phyloP scores from a whole-genome alignment of 1,140 invertebrate genomes.

The Nautilus pompilius region DNA sequence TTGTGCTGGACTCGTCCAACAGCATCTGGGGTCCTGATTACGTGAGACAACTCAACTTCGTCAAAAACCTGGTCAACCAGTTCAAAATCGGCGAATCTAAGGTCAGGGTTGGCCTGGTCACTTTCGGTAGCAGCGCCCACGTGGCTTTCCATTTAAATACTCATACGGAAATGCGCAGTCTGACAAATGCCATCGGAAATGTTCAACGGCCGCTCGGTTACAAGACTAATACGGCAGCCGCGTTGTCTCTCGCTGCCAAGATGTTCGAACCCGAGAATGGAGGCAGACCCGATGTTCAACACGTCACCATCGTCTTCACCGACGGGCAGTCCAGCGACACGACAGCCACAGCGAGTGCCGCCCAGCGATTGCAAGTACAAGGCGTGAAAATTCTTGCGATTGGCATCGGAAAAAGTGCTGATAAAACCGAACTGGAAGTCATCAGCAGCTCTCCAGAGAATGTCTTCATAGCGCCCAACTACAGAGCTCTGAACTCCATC shows the following conservation, averaged over 20 bases:
- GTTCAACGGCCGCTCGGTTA: constrained; percentile 17
- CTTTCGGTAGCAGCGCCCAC: constrained; percentile 23
- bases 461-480: constrained; percentile 26
- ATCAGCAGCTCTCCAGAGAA: constrained; percentile 31
- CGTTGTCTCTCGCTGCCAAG: constrained; percentile 4
- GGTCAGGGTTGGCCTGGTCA: constrained; percentile 29
- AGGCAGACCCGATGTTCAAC: constrained; percentile 19
- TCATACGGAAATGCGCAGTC: constrained; percentile 18
- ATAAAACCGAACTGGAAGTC: constrained; percentile 23
- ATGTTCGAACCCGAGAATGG: constrained; percentile 26
- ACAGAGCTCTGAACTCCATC: constrained; percentile 24
- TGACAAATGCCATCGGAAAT: constrained; percentile 20
- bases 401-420: constrained; percentile 31
- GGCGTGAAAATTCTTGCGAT: constrained; percentile 34
- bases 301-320: constrained; percentile 37
- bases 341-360: constrained; percentile 25
- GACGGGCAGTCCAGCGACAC: constrained; percentile 39
- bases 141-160: constrained; percentile 25
- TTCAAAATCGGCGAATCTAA: constrained; percentile 32
- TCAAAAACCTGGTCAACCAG: constrained; percentile 30
- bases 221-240: constrained; percentile 17
- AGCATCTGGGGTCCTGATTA: constrained; percentile 44
- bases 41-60: constrained; percentile 31
- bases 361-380: too few species aligned
- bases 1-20: constrained; percentile 42